A percentile compares a stretch with the other conserved stretches of the same genome.
Evolutionary conservation across 2,113 vertebrate species (phyloP).

Genomic region (Calcarius ornatus): DNA sequence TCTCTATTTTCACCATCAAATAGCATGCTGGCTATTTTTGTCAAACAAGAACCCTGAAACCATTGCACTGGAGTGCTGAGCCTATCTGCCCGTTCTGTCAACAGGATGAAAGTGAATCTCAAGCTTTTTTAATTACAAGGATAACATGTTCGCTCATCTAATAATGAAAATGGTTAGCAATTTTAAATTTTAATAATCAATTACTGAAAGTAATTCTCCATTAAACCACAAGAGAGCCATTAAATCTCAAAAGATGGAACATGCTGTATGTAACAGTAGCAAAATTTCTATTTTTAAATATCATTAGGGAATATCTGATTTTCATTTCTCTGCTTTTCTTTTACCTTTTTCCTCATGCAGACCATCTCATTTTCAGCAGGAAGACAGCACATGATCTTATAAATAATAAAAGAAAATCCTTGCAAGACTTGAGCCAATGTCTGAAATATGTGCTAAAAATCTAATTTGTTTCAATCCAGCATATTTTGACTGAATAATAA

Average conservation of each 20-base stretch:
- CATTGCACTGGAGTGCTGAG: slow-evolving; percentile 68
- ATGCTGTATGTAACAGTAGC: slow-evolving; percentile 82
- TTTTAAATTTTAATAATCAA: slow-evolving; percentile 99
- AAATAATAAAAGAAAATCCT: slow-evolving; percentile 84
- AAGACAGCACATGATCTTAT: slow-evolving; percentile 79
- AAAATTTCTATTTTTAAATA: slow-evolving; percentile 93
- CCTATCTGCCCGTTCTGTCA: slow-evolving; percentile 78
- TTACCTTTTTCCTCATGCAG: slow-evolving; percentile 84
- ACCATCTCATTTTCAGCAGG: slow-evolving; percentile 82
- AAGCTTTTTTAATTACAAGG: slow-evolving; percentile 97
- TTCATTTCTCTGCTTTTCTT: slow-evolving; percentile 87
- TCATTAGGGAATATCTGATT: slow-evolving; percentile 87
- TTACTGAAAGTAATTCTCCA: slow-evolving; percentile 96
- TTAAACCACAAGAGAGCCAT: slow-evolving; percentile 95
- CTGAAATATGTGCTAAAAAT: slow-evolving; percentile 82
- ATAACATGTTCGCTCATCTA: slow-evolving; percentile 94
- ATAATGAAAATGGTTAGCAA: slow-evolving; percentile 97
- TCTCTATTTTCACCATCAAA: slow-evolving; percentile 74
- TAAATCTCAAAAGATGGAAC: slow-evolving; percentile 96
- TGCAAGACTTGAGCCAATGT: slow-evolving; percentile 75
- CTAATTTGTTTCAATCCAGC: slow-evolving; percentile 78
- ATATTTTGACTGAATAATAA: slow-evolving; percentile 81
- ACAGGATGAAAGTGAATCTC: slow-evolving; percentile 85
- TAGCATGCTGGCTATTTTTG: slow-evolving; percentile 81
- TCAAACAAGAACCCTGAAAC: slow-evolving; percentile 79